Evolutionary conservation across 2,888 invertebrate species (phyloP).

Genomic region (Hypomecis punctinalis): DNA sequence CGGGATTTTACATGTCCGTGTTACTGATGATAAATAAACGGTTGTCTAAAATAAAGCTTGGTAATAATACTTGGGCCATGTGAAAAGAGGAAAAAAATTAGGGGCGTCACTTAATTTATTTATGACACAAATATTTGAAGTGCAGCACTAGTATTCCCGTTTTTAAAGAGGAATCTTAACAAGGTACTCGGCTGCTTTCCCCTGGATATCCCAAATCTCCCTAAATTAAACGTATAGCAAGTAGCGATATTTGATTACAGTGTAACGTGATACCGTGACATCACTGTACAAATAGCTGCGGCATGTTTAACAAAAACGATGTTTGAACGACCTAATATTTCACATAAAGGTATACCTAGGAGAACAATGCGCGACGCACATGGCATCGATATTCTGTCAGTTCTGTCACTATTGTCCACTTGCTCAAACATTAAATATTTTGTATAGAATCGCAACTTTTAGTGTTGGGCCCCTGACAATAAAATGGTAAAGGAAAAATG

Average conservation of each 20-base stretch:
- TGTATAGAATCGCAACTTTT: slow-evolving; percentile 13
- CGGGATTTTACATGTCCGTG: too few relatives aligned
- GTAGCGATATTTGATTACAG: slow-evolving; percentile 10
- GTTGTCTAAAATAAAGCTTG: too few relatives aligned
- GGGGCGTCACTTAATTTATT: too few relatives aligned
- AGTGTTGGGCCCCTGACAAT: too few relatives aligned
- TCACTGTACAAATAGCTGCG: slow-evolving; percentile 54
- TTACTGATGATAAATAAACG: too few relatives aligned
- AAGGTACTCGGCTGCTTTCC: too few relatives aligned
- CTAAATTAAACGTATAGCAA: neutral
- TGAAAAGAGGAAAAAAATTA: too few relatives aligned
- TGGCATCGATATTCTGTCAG: slow-evolving; percentile 46
- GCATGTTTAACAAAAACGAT: slow-evolving; percentile 56
- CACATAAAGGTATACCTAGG: slow-evolving; percentile 48
- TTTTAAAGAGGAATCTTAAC: too few relatives aligned
- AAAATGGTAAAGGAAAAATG: too few relatives aligned
- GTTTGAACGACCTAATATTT: slow-evolving; percentile 65
- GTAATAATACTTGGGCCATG: too few relatives aligned
- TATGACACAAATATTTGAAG: too few relatives aligned
- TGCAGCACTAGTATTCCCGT: too few relatives aligned
- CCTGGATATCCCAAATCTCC: neutral
- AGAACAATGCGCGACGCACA: slow-evolving; percentile 57
- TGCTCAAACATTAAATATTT: slow-evolving; percentile 39
- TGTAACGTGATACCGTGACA: slow-evolving; percentile 43
- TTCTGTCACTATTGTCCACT: slow-evolving; percentile 48